Conservation (phyloP, 1,140 invertebrate genomes). For the Leptonema lineaticorne region DNA sequence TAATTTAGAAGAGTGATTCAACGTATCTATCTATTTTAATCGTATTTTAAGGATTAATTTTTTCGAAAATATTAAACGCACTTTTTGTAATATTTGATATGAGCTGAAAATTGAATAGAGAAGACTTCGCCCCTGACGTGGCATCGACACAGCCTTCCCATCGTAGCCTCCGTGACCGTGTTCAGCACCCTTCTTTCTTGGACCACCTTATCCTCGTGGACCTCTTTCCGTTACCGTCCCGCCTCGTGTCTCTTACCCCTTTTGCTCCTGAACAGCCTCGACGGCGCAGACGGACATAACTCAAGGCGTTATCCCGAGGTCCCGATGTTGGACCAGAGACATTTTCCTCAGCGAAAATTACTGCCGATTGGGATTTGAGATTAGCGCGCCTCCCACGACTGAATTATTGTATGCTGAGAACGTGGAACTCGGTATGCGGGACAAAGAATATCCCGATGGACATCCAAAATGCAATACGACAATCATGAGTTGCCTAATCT, state of each 20-base stretch:
- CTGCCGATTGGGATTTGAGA: slow-evolving; percentile 42
- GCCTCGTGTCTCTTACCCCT: not conserved
- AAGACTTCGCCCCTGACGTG: slow-evolving; percentile 28
- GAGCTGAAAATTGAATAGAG: not conserved
- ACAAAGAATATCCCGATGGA: slow-evolving; percentile 35
- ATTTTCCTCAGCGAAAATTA: slow-evolving; percentile 41
- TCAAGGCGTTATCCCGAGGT: slow-evolving; percentile 40
- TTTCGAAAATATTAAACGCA: too few species aligned
- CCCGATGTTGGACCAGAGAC: slow-evolving; percentile 34
- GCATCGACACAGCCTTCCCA: slow-evolving; percentile 35
- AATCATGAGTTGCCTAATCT: slow-evolving; percentile 5
- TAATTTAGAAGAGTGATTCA: too few species aligned
- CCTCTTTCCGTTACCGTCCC: not conserved
- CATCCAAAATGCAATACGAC: slow-evolving; percentile 21
- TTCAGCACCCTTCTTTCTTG: slow-evolving; percentile 24
- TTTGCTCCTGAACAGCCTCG: not conserved
- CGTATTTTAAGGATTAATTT: too few species aligned
- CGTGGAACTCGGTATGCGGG: slow-evolving; percentile 37
- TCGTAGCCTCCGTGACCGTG: slow-evolving; percentile 29
- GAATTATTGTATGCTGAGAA: slow-evolving; percentile 41
- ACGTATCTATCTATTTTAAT: too few species aligned
- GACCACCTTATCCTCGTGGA: not conserved
- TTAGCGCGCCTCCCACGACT: slow-evolving; percentile 37
- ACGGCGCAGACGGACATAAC: slow-evolving; percentile 38
- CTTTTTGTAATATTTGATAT: too few species aligned